Base-by-base conservation (phyloP, 2,113 vertebrate genomes). In the Phasianus colchicus region DNA sequence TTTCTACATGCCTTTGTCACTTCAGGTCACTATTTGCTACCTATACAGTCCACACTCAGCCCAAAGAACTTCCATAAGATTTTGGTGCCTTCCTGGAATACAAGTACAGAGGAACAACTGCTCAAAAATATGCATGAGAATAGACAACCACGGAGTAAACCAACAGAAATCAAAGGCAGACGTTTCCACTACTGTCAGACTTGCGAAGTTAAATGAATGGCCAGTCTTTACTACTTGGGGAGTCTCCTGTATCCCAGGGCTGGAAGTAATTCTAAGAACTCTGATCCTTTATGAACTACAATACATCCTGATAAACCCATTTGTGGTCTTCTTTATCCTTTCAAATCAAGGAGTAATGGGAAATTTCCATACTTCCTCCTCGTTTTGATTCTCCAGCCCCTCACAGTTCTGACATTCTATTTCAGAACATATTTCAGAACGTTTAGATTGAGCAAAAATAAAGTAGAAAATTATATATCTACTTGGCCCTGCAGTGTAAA, bases 81-180 rank as follows among this genome's bases (percentile, higher is more conserved):
- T 78, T 86, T 81, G 55, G 18, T 90, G 55, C 47, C 40, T 94
- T 93, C 42, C 30, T 77, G 60, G 50, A 86, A 92, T 38, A 65
- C 40, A 73, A 61, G 63, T 54, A 69, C 61, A 83, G 47, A 79
- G 71, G 32, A 94, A 93, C 5, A 71, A 52, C 12, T 87, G 90
- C 30, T 20, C 3, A 85, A 87, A 93, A 77, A 38, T 29, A 65
- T 7, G 30, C 32, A 34, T 24, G 43, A 86, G 72, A 66, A 64
- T 6, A 75, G 12, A 43, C 36, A 80, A 89, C 13, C 25, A 45
- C 57, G 75, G 30, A 15, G 30, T 54, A 70, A 70, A 61, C 50
- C 67, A 58, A 32, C 29, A 58, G 29, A 66, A 71, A 67, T 32
- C 47, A 86, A 70, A 70, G 11, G 11, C 7, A 21, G 6, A 43